Conservation (phyloP, 2,113 vertebrate species). For the Pagrus major region DNA sequence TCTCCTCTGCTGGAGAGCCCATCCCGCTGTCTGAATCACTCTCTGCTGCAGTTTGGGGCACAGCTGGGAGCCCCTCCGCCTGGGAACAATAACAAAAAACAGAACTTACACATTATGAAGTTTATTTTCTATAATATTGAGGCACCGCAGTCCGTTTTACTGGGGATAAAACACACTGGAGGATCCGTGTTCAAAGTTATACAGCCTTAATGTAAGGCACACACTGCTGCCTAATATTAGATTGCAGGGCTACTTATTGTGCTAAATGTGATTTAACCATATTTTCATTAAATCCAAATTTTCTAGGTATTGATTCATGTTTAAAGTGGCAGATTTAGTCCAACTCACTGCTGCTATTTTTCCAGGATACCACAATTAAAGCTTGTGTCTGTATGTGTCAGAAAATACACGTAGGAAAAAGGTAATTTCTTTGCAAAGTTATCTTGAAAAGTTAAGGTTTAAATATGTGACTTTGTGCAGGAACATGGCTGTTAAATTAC, state of each 20-base stretch:
- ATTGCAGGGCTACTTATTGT: background rate
- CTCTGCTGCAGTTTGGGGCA: constrained; percentile 51
- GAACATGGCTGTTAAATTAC: background rate
- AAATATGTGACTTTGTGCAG: background rate
- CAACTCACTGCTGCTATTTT: background rate
- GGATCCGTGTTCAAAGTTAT: background rate
- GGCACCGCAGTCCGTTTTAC: background rate
- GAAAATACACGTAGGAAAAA: background rate
- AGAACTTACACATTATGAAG: background rate
- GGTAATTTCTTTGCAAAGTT: background rate
- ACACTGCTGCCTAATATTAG: background rate
- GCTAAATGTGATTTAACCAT: background rate
- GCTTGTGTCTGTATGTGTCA: background rate
- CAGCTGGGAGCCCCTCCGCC: constrained; percentile 61
- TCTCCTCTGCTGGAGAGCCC: constrained; percentile 69
- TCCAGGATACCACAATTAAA: background rate
- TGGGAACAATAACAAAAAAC: constrained; percentile 26
- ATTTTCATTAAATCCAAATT: background rate
- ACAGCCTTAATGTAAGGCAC: background rate
- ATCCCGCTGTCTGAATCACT: constrained; percentile 90
- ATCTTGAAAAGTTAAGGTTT: background rate
- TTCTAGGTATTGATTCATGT: background rate
- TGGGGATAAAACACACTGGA: background rate
- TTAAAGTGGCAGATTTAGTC: background rate
- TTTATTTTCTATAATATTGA: background rate